Evolutionary conservation across 2,797 vertebrate species (phyloP).

Genomic region (Eospalax fontanierii): DNA sequence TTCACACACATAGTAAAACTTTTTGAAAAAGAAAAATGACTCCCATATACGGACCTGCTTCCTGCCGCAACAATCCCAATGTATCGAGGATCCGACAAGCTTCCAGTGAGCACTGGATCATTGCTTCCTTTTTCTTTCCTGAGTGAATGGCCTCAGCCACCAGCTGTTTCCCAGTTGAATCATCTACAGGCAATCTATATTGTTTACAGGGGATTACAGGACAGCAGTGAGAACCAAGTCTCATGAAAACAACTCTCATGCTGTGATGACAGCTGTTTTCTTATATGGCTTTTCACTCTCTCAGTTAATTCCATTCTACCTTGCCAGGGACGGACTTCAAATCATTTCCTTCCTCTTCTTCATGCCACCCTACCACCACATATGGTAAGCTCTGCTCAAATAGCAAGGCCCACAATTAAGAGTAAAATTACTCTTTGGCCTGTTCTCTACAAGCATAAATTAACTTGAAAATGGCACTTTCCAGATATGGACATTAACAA

Average conservation of each 20-base stretch:
- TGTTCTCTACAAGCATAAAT: conserved; percentile 44
- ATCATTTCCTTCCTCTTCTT: conserved; percentile 8
- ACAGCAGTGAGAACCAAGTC: conserved; percentile 64
- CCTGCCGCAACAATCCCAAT: conserved; percentile 96
- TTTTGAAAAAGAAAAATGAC: neutral
- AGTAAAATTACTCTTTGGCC: neutral
- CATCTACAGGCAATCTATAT: conserved; percentile 95
- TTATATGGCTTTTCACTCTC: conserved; percentile 37
- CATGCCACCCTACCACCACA: neutral
- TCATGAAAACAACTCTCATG: neutral
- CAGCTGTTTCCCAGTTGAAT: conserved; percentile 95
- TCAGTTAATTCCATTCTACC: conserved; percentile 31
- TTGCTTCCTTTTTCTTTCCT: conserved; percentile 97
- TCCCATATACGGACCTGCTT: conserved; percentile 92
- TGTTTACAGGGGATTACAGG: conserved; percentile 63
- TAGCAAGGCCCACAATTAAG: conserved; percentile 45
- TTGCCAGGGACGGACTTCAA: neutral
- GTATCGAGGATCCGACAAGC: conserved; percentile 98
- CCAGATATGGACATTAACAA: conserved; percentile 51
- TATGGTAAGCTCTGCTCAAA: neutral
- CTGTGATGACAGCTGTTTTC: neutral
- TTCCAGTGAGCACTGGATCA: conserved; percentile 96
- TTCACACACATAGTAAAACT: neutral
- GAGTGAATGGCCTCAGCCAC: conserved; percentile 96
- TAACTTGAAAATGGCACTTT: conserved; percentile 53